Percentiles rank a stretch among this genome's conserved stretches.
Evolutionary conservation across 2,797 vertebrate genomes (phyloP).

Genomic region (Halcyon leucocephala): DNA sequence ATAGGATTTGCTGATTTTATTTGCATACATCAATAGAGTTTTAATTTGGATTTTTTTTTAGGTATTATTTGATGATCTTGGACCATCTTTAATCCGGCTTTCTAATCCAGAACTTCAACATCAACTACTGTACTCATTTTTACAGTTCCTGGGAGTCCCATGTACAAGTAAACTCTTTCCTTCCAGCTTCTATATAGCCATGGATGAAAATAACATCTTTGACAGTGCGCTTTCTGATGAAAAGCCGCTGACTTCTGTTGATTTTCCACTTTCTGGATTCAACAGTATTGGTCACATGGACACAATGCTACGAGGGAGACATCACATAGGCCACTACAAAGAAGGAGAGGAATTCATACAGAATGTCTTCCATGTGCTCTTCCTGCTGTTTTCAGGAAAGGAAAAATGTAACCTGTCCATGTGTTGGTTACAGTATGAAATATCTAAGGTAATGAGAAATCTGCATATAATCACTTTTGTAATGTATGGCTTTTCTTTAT

Average conservation of each 20-base stretch:
- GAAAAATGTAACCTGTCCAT: constrained; percentile 82
- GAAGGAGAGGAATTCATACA: constrained; percentile 91
- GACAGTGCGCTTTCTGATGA: constrained; percentile 67
- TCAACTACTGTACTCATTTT: constrained; percentile 84
- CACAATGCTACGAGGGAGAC: constrained; percentile 74
- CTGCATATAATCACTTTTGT: not conserved
- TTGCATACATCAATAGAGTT: not conserved
- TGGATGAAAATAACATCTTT: constrained; percentile 88
- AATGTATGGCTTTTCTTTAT: not conserved
- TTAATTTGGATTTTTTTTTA: constrained; percentile 51
- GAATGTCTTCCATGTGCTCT: constrained; percentile 82
- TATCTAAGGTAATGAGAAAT: constrained; percentile 86
- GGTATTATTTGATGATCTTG: constrained; percentile 96
- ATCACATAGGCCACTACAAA: constrained; percentile 81
- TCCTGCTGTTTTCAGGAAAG: constrained; percentile 80
- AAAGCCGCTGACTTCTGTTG: constrained; percentile 80
- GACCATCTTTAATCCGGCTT: constrained; percentile 88
- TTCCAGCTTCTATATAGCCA: constrained; percentile 79
- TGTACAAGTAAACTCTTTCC: constrained; percentile 69
- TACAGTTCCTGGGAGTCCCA: constrained; percentile 92
- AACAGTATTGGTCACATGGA: constrained; percentile 86
- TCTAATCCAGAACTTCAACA: constrained; percentile 80
- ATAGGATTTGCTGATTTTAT: not conserved
- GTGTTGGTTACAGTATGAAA: constrained; percentile 91
- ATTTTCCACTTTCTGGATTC: constrained; percentile 78